Evolutionary conservation across 2,113 vertebrate genomes (phyloP).

Genomic region (Malurus cyaneus): DNA sequence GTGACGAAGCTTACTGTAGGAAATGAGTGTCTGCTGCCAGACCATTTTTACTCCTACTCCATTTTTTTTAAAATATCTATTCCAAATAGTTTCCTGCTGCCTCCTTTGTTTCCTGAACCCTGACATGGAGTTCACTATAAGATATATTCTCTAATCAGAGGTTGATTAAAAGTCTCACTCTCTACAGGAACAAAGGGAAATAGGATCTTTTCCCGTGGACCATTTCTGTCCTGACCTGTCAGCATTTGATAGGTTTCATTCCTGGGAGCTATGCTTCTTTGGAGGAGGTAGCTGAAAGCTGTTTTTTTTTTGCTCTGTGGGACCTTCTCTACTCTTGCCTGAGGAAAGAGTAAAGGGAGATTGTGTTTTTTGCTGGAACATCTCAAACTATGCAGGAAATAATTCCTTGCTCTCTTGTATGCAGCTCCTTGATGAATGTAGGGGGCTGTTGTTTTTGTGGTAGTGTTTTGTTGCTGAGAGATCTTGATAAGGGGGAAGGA

Average conservation of each 20-base stretch:
- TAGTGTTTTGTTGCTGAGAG: neutral
- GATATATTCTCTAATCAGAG: neutral
- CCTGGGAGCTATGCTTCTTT: neutral
- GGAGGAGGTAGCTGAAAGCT: neutral
- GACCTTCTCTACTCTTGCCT: neutral
- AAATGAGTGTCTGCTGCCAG: neutral
- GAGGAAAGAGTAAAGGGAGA: neutral
- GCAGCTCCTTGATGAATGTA: neutral
- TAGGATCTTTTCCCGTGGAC: neutral
- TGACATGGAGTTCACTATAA: neutral
- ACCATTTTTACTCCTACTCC: neutral
- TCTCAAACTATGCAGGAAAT: neutral
- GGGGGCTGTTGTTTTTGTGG: neutral
- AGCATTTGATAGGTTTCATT: neutral
- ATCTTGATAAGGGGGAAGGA: neutral
- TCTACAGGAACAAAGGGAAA: neutral
- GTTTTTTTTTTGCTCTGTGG: neutral
- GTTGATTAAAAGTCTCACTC: neutral
- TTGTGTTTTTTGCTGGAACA: neutral
- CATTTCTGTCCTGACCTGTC: neutral
- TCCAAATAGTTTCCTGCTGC: neutral
- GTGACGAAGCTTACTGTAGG: neutral
- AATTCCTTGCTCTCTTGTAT: rapidly evolving
- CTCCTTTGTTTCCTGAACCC: neutral
- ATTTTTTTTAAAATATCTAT: neutral